Percentiles rank a stretch among this genome's conserved stretches.
Evolutionary conservation across 2,797 vertebrate genomes (phyloP).

Genomic region (Tauraco hartlaubi): DNA sequence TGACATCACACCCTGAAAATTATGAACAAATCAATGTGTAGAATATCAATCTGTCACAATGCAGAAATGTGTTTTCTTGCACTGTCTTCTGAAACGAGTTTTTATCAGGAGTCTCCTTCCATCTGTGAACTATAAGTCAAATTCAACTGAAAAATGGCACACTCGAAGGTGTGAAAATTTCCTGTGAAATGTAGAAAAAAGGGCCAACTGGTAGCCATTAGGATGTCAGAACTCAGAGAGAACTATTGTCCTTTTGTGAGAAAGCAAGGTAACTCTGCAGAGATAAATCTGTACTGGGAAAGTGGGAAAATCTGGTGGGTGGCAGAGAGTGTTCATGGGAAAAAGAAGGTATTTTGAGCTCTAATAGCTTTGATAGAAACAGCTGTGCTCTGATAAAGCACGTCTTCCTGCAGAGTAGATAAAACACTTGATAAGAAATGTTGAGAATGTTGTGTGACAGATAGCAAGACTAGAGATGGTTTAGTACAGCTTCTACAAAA

Average conservation of each 20-base stretch:
- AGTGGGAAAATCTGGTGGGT: background rate
- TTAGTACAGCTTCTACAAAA: background rate
- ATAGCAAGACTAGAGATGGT: background rate
- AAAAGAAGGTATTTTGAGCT: conserved; percentile 14
- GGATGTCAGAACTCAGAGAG: conserved; percentile 35
- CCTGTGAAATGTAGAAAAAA: conserved; percentile 40
- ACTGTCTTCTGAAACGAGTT: conserved; percentile 41
- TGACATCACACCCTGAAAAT: conserved; percentile 15
- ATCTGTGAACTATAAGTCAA: conserved; percentile 44
- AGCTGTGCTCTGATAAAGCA: background rate
- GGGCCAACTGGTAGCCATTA: conserved; percentile 22
- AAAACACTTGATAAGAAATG: background rate
- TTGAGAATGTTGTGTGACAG: background rate
- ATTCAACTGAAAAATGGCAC: conserved; percentile 55
- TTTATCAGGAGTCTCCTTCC: conserved; percentile 20
- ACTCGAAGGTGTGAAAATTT: conserved; percentile 32
- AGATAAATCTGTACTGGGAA: conserved; percentile 43
- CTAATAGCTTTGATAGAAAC: background rate
- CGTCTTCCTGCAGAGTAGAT: background rate
- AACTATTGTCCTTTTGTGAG: conserved; percentile 46
- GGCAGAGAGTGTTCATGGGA: background rate
- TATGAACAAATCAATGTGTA: conserved; percentile 44
- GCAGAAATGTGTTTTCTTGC: conserved; percentile 55
- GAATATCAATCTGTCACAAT: conserved; percentile 62
- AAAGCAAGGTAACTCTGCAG: background rate